Percentiles rank a stretch among this genome's conserved stretches.
Evolutionary conservation across 2,113 vertebrate species (phyloP).

Genomic region (Taurulus bubalis): DNA sequence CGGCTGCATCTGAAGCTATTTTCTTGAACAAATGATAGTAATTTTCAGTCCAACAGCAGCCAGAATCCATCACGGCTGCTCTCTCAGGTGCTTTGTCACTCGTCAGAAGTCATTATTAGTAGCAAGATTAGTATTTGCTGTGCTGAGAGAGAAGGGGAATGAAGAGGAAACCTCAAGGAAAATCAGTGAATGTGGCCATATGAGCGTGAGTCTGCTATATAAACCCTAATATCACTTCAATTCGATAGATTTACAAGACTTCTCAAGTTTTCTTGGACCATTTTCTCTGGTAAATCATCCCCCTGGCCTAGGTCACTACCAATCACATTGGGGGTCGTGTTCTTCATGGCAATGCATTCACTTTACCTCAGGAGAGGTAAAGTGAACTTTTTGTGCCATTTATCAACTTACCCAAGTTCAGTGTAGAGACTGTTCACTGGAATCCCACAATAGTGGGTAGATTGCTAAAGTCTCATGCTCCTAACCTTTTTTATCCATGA

Average conservation of each 20-base stretch:
- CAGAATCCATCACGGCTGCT: slow-evolving; percentile 73
- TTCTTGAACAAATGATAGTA: slow-evolving; percentile 85
- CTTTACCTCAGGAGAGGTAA: slow-evolving; percentile 47
- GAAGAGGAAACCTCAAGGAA: slow-evolving; percentile 41
- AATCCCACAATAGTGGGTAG: slow-evolving; percentile 13
- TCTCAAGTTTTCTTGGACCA: slow-evolving; percentile 49
- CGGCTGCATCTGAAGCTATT: slow-evolving; percentile 78
- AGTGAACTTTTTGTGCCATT: slow-evolving; percentile 38
- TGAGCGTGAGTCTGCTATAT: slow-evolving; percentile 58
- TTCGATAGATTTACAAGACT: slow-evolving; percentile 62
- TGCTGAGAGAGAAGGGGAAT: slow-evolving; percentile 46
- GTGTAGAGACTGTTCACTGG: slow-evolving; percentile 25
- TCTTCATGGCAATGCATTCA: slow-evolving; percentile 53
- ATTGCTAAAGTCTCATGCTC: slow-evolving; percentile 3
- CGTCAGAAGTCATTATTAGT: slow-evolving; percentile 83
- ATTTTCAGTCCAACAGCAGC: slow-evolving; percentile 80
- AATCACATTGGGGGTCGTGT: slow-evolving; percentile 56
- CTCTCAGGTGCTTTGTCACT: slow-evolving; percentile 83
- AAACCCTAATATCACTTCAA: slow-evolving; percentile 65
- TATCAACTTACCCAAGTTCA: slow-evolving; percentile 43
- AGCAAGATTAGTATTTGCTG: slow-evolving; percentile 79
- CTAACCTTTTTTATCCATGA: slow-evolving; percentile 38
- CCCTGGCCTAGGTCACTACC: slow-evolving; percentile 52
- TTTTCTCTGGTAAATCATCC: slow-evolving; percentile 66
- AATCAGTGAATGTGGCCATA: slow-evolving; percentile 58